These are phyloP conservation scores for Aviceda subcristata DNA, from an alignment of 2,113 vertebrate genomes.

Conservation along the genomic window DNA sequence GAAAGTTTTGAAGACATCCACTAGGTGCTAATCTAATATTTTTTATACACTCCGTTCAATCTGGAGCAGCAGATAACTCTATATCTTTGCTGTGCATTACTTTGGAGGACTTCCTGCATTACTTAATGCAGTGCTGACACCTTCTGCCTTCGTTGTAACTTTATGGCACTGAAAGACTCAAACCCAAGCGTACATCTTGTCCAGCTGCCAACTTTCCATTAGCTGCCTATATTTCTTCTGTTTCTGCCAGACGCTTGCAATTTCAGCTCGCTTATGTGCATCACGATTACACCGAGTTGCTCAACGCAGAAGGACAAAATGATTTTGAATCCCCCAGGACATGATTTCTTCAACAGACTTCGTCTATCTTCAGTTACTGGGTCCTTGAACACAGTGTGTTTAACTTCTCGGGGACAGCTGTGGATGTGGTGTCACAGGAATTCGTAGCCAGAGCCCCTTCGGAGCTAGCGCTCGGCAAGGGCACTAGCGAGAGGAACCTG, in stretches of 20 bases:
- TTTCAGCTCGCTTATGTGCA: background rate
- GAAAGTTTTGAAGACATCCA: background rate
- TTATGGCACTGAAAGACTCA: background rate
- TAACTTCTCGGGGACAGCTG: background rate
- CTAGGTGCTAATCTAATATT: background rate
- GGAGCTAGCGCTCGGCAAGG: background rate
- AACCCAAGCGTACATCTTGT: background rate
- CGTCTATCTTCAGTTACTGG: background rate
- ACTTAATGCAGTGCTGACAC: background rate
- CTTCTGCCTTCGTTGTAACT: background rate
- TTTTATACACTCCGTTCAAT: background rate
- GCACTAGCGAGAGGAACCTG: background rate
- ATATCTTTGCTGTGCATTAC: background rate
- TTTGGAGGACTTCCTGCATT: background rate
- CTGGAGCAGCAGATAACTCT: background rate
- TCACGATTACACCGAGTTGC: background rate
- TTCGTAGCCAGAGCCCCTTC: background rate
- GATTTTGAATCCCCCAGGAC: background rate
- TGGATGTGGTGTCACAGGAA: background rate
- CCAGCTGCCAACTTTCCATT: slow-evolving; percentile 10
- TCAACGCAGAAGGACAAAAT: background rate
- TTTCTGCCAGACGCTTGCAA: background rate
- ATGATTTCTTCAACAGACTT: background rate
- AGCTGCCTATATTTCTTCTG: background rate
- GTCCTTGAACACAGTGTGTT: background rate